Conservation (phyloP, 2,888 invertebrate species). For the Notodonta dromedarius region DNA sequence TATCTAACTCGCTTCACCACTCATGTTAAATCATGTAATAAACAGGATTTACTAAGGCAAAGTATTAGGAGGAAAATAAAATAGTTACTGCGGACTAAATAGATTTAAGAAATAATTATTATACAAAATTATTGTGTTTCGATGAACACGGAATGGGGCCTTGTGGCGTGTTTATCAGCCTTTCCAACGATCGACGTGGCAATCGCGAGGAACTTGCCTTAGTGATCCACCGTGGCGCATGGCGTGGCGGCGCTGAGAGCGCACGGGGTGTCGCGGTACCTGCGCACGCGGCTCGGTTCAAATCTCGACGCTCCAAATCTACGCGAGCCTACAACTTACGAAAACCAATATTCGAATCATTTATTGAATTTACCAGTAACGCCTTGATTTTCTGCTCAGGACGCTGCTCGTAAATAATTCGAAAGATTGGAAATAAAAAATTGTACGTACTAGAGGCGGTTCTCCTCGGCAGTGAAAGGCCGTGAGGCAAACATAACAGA, state of each 20-base stretch:
- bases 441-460: background rate
- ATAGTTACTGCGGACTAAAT: constrained; percentile 69
- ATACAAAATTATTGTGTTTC: constrained; percentile 72
- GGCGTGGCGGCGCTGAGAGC: constrained; percentile 20
- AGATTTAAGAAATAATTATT: constrained; percentile 66
- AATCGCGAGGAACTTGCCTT: constrained; percentile 39
- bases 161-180: constrained; percentile 64
- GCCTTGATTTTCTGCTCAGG: background rate
- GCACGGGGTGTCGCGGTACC: constrained; percentile 7
- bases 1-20: constrained; percentile 81
- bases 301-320: background rate
- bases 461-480: background rate
- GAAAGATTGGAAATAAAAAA: no score
- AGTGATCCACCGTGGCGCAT: constrained; percentile 30
- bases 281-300: background rate
- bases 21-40: constrained; percentile 72
- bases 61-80: constrained; percentile 71
- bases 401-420: background rate
- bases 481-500: no score
- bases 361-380: background rate
- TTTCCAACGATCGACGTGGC: constrained; percentile 67
- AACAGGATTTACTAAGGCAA: constrained; percentile 77
- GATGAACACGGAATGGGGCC: constrained; percentile 76
- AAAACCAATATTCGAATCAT: background rate
- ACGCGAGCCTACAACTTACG: background rate